Conservation (phyloP, 2,797 vertebrate genomes). For the Phataginus tetradactyla region DNA sequence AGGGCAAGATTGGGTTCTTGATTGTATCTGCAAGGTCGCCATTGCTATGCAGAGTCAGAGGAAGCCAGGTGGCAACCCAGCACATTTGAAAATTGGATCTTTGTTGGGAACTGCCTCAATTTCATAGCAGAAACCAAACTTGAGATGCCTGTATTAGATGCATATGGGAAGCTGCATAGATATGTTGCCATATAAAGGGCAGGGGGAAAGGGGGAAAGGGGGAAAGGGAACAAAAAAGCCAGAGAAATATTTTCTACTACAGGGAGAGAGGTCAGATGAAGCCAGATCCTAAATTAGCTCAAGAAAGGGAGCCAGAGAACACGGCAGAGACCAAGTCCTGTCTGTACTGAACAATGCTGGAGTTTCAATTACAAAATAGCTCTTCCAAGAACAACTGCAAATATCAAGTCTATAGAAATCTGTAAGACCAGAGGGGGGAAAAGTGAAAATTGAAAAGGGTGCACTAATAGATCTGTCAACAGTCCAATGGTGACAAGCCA, state of each 20-base stretch:
- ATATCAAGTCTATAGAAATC: constrained; percentile 73
- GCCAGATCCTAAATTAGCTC: constrained; percentile 83
- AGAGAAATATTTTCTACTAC: constrained; percentile 79
- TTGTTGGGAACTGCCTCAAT: constrained; percentile 81
- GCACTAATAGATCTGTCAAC: constrained; percentile 79
- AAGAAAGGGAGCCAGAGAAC: constrained; percentile 76
- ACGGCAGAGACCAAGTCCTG: constrained; percentile 63
- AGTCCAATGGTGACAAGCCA: constrained; percentile 78
- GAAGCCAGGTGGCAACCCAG: constrained; percentile 84
- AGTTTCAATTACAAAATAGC: constrained; percentile 78
- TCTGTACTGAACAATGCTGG: constrained; percentile 58
- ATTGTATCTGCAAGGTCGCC: constrained; percentile 89
- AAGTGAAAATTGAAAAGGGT: constrained; percentile 80
- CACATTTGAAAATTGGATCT: constrained; percentile 86
- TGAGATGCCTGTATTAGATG: constrained; percentile 79
- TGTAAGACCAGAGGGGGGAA: constrained; percentile 69
- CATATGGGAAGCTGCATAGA: constrained; percentile 66
- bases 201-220: background rate
- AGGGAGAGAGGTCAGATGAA: constrained; percentile 79
- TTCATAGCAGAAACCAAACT: constrained; percentile 82
- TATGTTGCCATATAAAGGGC: constrained; percentile 62
- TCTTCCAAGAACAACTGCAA: constrained; percentile 70
- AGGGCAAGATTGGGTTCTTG: constrained; percentile 88
- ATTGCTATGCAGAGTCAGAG: constrained; percentile 86
- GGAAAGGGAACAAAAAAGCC: constrained; percentile 68